Evolutionary conservation across 2,113 vertebrate genomes (phyloP), one percentile per base, ranked within the genome.

Genomic region (Siniperca chuatsi): DNA sequence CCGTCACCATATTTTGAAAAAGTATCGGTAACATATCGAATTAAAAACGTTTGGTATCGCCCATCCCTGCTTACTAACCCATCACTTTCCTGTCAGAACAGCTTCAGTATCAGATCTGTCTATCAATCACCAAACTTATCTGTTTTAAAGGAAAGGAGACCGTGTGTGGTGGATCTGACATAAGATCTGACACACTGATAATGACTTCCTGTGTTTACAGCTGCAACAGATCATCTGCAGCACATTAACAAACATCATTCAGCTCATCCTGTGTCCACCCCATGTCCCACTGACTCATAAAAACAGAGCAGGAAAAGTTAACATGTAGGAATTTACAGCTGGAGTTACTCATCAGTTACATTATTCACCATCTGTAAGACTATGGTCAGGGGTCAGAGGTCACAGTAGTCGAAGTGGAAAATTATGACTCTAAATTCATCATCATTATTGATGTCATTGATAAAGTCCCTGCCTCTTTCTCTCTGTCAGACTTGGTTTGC

Each of bases 401-500:
- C 76, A 13, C n/a, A 12, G 29, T 42, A 74, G 57, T 20, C 21
- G 40, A 23, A 73, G n/a, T 52, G 16, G 54, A 57, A 74, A 79
- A 55, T 70, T 1, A 46, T 54, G 37, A 50, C 35, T 44, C 48
- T 33, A 69, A 76, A 40, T 68, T 67, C 15, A 68, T 79, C 7
- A 7, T 75, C 25, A 60, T 82, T 33, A 44, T 20, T 21, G 21
- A 40, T 8, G 21, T 33, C n/a, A 35, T 69, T 8, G 12, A 18
- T 64, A 21, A 81, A 78, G 72, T 61, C 50, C 76, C 75, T 87
- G 18, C 2, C 10, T 84, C n/a, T 84, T 62, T 89, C 10, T 61
- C 23, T 84, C 50, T 62, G 6, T 57, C 91, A 99, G 98, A 97
- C 98, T 58, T 81, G 89, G 65, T 99, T 99, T 93, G 96, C 97